Conservation (phyloP, 2,888 invertebrate species). For the Plutella xylostella region DNA sequence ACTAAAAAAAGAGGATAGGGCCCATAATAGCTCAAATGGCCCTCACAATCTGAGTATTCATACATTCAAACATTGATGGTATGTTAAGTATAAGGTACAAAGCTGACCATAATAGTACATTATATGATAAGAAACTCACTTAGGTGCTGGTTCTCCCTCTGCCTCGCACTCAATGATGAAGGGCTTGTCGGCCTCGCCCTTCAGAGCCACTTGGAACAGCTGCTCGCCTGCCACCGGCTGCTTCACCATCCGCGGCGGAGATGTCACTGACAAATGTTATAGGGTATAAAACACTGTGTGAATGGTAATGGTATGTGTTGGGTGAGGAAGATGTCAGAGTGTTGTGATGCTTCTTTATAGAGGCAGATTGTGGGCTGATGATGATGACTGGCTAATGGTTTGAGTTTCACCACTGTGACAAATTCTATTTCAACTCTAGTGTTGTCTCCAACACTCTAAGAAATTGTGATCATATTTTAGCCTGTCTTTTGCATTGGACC, state of each 20-base stretch:
- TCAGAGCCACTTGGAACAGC: constrained; percentile 90
- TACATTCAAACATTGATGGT: too few species aligned
- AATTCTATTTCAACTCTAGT: not conserved
- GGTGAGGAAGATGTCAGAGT: not conserved
- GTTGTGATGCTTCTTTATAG: not conserved
- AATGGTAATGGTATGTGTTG: not conserved
- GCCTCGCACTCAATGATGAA: constrained; percentile 98
- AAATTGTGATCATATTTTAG: not conserved
- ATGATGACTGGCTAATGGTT: not conserved
- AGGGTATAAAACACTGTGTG: not conserved
- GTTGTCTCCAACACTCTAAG: not conserved
- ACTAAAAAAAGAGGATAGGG: too few species aligned
- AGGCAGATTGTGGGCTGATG: not conserved
- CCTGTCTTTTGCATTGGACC: not conserved
- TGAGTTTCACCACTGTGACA: not conserved
- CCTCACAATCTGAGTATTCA: too few species aligned
- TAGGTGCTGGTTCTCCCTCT: constrained; percentile 93
- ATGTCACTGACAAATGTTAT: constrained; percentile 73
- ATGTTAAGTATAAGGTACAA: too few species aligned
- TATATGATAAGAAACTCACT: constrained; percentile 73
- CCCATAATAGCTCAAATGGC: too few species aligned
- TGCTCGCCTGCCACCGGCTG: constrained; percentile 93
- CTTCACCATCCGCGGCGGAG: constrained; percentile 91
- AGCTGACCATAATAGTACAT: too few species aligned
- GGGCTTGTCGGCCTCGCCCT: constrained; percentile 90